Evolutionary conservation across 2,888 invertebrate species (phyloP).

Genomic region (Phaedon cochleariae): DNA sequence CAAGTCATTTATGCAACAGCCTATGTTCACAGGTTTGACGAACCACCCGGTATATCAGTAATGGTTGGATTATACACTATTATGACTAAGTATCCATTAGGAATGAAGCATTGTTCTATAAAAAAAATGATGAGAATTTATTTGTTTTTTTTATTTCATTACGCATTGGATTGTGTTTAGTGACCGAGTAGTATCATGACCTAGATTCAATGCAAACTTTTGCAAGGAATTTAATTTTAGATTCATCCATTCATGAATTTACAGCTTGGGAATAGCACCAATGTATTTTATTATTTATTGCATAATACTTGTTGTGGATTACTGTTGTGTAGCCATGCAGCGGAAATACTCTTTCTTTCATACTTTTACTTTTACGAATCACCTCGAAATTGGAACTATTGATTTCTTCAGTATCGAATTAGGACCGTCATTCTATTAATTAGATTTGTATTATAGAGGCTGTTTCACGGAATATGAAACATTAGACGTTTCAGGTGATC

Average conservation of each 20-base stretch:
- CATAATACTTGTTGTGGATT: neutral
- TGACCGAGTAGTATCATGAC: neutral
- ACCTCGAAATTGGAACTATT: neutral
- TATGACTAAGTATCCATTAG: neutral
- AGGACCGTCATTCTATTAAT: neutral
- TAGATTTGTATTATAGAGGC: too few species aligned
- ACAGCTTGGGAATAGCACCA: neutral
- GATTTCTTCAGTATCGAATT: neutral
- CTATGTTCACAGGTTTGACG: too few species aligned
- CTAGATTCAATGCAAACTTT: constrained; percentile 24
- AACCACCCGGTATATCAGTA: too few species aligned
- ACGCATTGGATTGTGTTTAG: neutral
- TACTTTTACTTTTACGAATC: neutral
- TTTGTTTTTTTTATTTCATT: neutral
- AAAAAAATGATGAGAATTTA: constrained; percentile 12
- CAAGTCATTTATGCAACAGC: too few species aligned
- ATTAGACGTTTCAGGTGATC: too few species aligned
- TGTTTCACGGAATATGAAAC: too few species aligned
- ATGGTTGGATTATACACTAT: neutral
- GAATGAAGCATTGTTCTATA: constrained; percentile 14
- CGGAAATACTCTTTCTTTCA: neutral
- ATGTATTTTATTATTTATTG: neutral
- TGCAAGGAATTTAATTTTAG: constrained; percentile 15
- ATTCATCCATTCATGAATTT: constrained; percentile 12
- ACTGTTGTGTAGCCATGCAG: neutral